phyloP scores from a whole-genome alignment of 2,888 invertebrate genomes.

The Parascotia fuliginaria region DNA sequence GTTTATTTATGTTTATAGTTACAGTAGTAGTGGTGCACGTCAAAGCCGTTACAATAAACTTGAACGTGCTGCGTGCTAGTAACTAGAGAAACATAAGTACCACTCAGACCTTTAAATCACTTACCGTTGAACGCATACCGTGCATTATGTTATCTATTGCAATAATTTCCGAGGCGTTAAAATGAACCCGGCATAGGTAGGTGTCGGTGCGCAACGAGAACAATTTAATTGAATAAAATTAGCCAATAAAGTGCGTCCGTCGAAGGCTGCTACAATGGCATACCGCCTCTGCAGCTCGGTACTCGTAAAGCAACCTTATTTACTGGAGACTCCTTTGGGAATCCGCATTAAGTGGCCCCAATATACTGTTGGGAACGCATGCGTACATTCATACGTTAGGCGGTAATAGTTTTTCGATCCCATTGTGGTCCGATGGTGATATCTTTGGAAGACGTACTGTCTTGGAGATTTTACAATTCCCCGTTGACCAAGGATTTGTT shows the following conservation, averaged over 20 bases:
- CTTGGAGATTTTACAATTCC: constrained; percentile 37
- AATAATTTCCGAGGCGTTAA: constrained; percentile 77
- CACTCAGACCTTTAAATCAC: constrained; percentile 59
- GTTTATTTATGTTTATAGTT: constrained; percentile 56
- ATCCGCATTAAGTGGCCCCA: constrained; percentile 74
- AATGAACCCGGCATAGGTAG: constrained; percentile 58
- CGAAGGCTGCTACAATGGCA: constrained; percentile 80
- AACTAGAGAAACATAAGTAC: constrained; percentile 45
- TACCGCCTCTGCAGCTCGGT: constrained; percentile 65
- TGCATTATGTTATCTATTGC: constrained; percentile 73
- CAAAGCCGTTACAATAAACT: constrained; percentile 54
- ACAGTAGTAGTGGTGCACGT: constrained; percentile 55
- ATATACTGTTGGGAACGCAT: constrained; percentile 63
- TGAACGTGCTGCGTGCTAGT: constrained; percentile 18
- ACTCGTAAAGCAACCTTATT: constrained; percentile 77
- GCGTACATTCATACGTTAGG: constrained; percentile 59
- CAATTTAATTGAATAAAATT: constrained; percentile 85
- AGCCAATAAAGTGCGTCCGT: constrained; percentile 80
- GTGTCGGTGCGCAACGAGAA: constrained; percentile 65
- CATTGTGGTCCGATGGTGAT: constrained; percentile 53
- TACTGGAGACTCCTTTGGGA: constrained; percentile 69
- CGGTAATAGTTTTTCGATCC: constrained; percentile 57
- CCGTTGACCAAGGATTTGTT: constrained; percentile 19
- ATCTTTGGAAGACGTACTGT: constrained; percentile 39
- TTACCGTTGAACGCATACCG: constrained; percentile 47